Base-by-base conservation (phyloP, 2,888 invertebrate genomes). In the Drosophila incognita region DNA sequence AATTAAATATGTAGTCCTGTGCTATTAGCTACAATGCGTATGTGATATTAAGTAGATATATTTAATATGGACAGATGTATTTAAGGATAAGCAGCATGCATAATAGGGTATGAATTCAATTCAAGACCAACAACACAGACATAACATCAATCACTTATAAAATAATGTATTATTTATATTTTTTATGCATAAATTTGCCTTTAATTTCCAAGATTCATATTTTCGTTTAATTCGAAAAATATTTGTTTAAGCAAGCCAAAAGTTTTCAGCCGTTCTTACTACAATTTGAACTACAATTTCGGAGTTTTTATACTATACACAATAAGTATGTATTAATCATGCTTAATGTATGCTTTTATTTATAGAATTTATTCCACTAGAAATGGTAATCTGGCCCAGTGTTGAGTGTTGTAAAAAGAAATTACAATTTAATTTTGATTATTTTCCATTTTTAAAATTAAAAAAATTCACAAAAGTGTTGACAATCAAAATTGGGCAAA, bases 271-370 rank as follows among this genome's bases (percentile, higher is more conserved):
- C 1, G 1, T 7, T 13, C 13, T 21, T 7, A 2, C 7, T 4
- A 13, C 7, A 46, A 21, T 7, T 46, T n/a, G n/a, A 13, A 2
- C 7, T 7, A 7, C 7, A 46, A 21, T 7, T 46, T n/a, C n/a
- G 2, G 4, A n/a, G 4, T 4, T 11, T n/a, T 10, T 1, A n/a
- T 38, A 10, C 0, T 18, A 1, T 38, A 10, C 2, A 38, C 4
- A 4, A 18, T 2, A 10, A 4, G 4, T 7, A 18, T 8, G 0
- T 8, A 18, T 18, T 18, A 4, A 8, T 38, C 7, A 3, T 36
- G 6, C 8, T 40, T 4, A n/a, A 2, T n/a, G 4, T 10, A n/a
- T n/a, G 40, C 38, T n/a, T 4, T 15, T 40, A 18, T 38, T 8
- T 1, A 18, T 18, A 8, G 38, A 38, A 18, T 18, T 38, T 38